Evolutionary conservation across 2,888 invertebrate genomes (phyloP).

Genomic region (Ryuthela nishihirai): DNA sequence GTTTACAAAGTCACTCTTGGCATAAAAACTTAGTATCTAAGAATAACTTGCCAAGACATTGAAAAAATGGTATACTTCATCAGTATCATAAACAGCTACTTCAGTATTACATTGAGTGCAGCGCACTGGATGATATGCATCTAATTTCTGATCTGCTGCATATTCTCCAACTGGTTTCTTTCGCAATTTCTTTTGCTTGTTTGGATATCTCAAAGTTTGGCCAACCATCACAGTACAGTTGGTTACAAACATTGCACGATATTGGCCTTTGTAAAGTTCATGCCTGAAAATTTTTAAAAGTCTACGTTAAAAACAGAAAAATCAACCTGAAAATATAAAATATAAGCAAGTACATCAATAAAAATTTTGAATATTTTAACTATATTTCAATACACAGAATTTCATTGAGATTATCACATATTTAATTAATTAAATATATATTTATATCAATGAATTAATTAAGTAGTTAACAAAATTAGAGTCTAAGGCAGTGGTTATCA

Average conservation of each 20-base stretch:
- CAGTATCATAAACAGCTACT: slow-evolving; percentile 57
- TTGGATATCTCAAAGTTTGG: slow-evolving; percentile 45
- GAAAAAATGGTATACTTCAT: slow-evolving; percentile 61
- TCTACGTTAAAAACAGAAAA: too few species aligned
- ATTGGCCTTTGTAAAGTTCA: slow-evolving; percentile 55
- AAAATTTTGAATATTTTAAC: too few species aligned
- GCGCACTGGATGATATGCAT: slow-evolving; percentile 55
- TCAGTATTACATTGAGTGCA: slow-evolving; percentile 57
- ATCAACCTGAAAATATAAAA: too few species aligned
- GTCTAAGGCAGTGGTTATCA: too few species aligned
- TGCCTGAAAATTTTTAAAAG: slow-evolving; percentile 25
- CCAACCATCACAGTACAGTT: slow-evolving; percentile 56
- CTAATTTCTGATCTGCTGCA: slow-evolving; percentile 41
- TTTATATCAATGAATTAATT: too few species aligned
- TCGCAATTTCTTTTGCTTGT: slow-evolving; percentile 46
- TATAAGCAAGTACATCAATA: too few species aligned
- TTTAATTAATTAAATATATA: too few species aligned
- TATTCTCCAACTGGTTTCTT: slow-evolving; percentile 31
- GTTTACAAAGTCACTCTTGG: too few species aligned
- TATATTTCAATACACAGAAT: too few species aligned
- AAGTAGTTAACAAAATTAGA: too few species aligned
- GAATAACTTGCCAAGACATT: slow-evolving; percentile 57
- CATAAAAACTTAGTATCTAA: too few species aligned
- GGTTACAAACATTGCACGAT: slow-evolving; percentile 60
- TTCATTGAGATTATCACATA: too few species aligned